phyloP scores from a whole-genome alignment of 2,888 invertebrate species.

The Cistogaster globosa region DNA sequence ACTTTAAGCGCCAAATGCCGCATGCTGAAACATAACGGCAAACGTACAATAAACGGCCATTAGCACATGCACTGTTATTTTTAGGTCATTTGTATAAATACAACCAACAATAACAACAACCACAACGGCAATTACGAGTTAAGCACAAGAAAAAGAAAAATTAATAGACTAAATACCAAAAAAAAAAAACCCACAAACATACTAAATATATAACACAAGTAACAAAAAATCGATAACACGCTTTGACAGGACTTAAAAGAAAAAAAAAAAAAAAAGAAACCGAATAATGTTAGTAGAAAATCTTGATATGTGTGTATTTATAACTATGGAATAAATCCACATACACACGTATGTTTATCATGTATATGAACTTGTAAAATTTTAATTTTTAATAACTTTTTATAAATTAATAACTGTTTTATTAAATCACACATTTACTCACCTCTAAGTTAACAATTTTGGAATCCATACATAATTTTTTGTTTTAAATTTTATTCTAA shows the following conservation, averaged over 20 bases:
- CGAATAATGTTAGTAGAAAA: constrained; percentile 23
- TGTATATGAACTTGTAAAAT: constrained; percentile 13
- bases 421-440: constrained; percentile 79
- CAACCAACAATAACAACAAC: constrained; percentile 49
- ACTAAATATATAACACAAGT: constrained; percentile 22
- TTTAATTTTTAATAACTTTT: constrained; percentile 23
- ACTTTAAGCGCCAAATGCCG: constrained; percentile 65
- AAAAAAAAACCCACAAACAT: constrained; percentile 25
- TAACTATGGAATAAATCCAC: background rate
- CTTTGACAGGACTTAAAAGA: constrained; percentile 65
- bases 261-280: constrained; percentile 25
- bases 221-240: constrained; percentile 77
- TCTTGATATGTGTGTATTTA: background rate
- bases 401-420: constrained; percentile 6
- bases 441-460: constrained; percentile 93
- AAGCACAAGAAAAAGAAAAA: constrained; percentile 12
- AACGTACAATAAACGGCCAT: constrained; percentile 56
- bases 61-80: constrained; percentile 70
- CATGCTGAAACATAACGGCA: constrained; percentile 44
- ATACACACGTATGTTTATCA: background rate
- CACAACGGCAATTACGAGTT: constrained; percentile 34
- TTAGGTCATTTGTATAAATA: constrained; percentile 71
- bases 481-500: constrained; percentile 71
- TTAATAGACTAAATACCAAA: constrained; percentile 22
- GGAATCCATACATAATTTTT: constrained; percentile 92